Base-by-base conservation (phyloP, 2,888 invertebrate genomes). In the Eremobia ochroleuca region DNA sequence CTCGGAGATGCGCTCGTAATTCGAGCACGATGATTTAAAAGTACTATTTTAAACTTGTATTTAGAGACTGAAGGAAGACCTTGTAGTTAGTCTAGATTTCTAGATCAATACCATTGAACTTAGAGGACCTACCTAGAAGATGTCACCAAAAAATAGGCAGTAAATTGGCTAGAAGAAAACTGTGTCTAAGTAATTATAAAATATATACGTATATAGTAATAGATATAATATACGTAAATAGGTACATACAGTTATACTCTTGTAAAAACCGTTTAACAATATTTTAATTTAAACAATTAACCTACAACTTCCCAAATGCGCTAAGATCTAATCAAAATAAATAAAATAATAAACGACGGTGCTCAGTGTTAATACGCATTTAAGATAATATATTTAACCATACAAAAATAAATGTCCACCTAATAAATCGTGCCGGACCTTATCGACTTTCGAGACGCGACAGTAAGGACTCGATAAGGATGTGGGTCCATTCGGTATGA, bases 371-470 rank as follows among this genome's bases (percentile, higher is more conserved):
- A 96, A 96, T 96, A 95, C 93, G 95, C 95, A 94, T 96, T 96
- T 96, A 96, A 96, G 96, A 96, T 96, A 96, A 96, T 96, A 96
- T 96, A 96, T 96, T 95, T 95, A 93, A 94, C 93, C 91, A 91
- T 93, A 95, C 93, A 94, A 94, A 96, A 96, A 95, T 95, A 96
- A 96, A 95, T 96, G 95, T 94, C 95, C 95, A 94, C 93, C 94
- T 94, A 94, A 96, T 96, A 96, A 96, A 96, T 96, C 95, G 94
- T 93, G 92, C 86, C 88, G 92, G 92, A 91, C 93, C 94, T 96
- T 96, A 96, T 96, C 96, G 93, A 90, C 91, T 93, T 94, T 93
- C 92, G 93, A 94, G 94, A 92, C 92, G 91, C 92, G 95, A 95
- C 96, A 94, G 93, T 95, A 95, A 95, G 93, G 93, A 91, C 91